Percentiles rank a stretch among this genome's conserved stretches.
Conservation (phyloP, 2,888 invertebrate genomes). For the Xestia ashworthii region DNA sequence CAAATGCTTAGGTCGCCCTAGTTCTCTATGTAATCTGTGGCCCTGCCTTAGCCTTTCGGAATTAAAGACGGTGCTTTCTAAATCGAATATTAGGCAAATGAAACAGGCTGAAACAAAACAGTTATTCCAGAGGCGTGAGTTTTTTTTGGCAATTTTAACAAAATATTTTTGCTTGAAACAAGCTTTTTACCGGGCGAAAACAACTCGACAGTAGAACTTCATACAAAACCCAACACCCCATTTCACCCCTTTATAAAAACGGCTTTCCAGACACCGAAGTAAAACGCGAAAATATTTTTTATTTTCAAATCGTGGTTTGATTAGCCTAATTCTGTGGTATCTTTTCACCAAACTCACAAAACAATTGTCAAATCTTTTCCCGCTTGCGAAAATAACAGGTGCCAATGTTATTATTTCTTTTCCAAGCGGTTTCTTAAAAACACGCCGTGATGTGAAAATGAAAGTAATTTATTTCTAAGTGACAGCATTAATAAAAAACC, state of each 20-base stretch:
- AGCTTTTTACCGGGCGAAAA: not conserved
- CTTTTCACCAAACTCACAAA: conserved; percentile 29
- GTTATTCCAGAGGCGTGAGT: not conserved
- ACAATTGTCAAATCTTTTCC: conserved; percentile 44
- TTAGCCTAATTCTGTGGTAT: conserved; percentile 23
- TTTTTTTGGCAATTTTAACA: not conserved
- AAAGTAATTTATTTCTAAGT: conserved; percentile 74
- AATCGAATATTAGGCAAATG: not conserved
- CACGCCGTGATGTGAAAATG: conserved; percentile 58
- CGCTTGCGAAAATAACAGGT: conserved; percentile 61
- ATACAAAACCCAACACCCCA: not conserved
- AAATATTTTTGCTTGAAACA: not conserved
- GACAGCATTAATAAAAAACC: conserved; percentile 72
- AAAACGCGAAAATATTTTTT: not conserved
- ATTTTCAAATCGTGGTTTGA: conserved; percentile 24
- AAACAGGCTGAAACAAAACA: not conserved
- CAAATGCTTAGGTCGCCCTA: not conserved
- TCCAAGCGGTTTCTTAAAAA: conserved; percentile 53
- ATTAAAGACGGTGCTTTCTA: not conserved
- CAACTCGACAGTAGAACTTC: not conserved
- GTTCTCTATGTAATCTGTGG: too few species aligned
- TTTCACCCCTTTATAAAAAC: conserved; percentile 16
- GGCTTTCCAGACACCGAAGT: not conserved
- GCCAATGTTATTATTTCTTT: conserved; percentile 56
- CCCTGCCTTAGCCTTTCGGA: not conserved